phyloP scores from a whole-genome alignment of 1,140 invertebrate species.

The Macrocentrus cingulum region DNA sequence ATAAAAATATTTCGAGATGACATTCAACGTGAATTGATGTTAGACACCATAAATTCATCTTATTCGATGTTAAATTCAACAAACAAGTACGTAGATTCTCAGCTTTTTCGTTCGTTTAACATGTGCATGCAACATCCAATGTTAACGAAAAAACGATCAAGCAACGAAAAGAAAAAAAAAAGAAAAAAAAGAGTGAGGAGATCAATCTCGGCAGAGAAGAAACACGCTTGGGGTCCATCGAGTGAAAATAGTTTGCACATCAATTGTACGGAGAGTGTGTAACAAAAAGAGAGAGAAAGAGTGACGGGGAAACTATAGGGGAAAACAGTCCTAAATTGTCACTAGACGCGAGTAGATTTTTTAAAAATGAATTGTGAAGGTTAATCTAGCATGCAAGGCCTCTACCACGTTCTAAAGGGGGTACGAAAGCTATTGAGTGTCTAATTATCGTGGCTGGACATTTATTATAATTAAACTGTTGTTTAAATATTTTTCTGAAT shows the following conservation, averaged over 20 bases:
- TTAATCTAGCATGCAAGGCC: slow-evolving; percentile 47
- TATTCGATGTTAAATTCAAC: slow-evolving; percentile 24
- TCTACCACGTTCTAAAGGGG: slow-evolving; percentile 40
- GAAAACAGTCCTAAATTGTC: slow-evolving; percentile 22
- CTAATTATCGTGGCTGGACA: slow-evolving; percentile 33
- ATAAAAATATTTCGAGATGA: too few relatives aligned
- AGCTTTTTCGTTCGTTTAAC: slow-evolving; percentile 13
- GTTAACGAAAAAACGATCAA: slow-evolving; percentile 28
- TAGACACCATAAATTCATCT: not conserved
- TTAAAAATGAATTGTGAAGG: slow-evolving; percentile 17
- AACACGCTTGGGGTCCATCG: not conserved
- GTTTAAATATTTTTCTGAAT: too few relatives aligned
- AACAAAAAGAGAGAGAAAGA: not conserved
- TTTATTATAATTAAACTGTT: slow-evolving; percentile 29
- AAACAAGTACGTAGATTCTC: slow-evolving; percentile 42
- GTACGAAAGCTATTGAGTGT: slow-evolving; percentile 35
- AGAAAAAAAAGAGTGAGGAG: not conserved
- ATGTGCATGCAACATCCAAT: slow-evolving; percentile 34
- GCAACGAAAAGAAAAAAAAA: slow-evolving; percentile 3
- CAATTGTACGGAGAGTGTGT: not conserved
- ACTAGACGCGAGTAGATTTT: slow-evolving; percentile 15
- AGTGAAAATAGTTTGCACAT: slow-evolving; percentile 9
- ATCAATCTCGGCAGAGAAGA: too few relatives aligned
- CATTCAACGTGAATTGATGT: not conserved
- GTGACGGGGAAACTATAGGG: too few relatives aligned